A percentile compares a stretch with the other conserved stretches of the same genome.
These are phyloP conservation scores for Mystacides longicornis DNA, from an alignment of 2,888 invertebrate species.

Conservation along the genomic window DNA sequence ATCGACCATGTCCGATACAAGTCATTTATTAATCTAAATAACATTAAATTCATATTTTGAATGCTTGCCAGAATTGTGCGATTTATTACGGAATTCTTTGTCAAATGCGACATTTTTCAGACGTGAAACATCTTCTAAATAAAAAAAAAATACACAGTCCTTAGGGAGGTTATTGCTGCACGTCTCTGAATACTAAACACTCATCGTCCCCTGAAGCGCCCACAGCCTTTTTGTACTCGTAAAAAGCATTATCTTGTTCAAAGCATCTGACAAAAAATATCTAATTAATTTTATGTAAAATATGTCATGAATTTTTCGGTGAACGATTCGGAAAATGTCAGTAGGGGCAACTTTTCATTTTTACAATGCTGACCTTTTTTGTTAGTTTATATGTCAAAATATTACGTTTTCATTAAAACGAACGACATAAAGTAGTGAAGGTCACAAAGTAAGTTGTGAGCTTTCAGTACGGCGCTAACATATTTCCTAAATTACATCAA, in stretches of 20 bases:
- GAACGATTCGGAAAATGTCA: no score
- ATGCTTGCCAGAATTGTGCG: conserved; percentile 15
- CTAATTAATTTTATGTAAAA: no score
- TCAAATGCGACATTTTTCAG: conserved; percentile 16
- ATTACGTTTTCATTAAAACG: no score
- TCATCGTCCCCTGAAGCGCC: neutral
- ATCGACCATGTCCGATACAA: conserved; percentile 11
- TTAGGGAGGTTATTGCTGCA: neutral
- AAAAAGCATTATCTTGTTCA: neutral
- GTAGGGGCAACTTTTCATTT: no score
- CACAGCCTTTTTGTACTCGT: neutral
- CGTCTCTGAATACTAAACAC: conserved; percentile 8
- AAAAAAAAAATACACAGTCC: conserved; percentile 3
- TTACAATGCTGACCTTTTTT: no score
- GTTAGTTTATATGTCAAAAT: no score
- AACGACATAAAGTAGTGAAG: no score
- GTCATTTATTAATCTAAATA: conserved; percentile 18
- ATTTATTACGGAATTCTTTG: conserved; percentile 18
- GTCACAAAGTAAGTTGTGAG: no score
- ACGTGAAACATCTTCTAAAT: conserved; percentile 11
- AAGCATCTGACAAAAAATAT: no score
- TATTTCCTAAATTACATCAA: no score
- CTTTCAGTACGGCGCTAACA: no score
- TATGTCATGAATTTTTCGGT: no score
- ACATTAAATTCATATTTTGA: conserved; percentile 17